A percentile compares a stretch with the other conserved stretches of the same genome.
phyloP scores from a whole-genome alignment of 1,140 invertebrate genomes.

The Atta cephalotes region DNA sequence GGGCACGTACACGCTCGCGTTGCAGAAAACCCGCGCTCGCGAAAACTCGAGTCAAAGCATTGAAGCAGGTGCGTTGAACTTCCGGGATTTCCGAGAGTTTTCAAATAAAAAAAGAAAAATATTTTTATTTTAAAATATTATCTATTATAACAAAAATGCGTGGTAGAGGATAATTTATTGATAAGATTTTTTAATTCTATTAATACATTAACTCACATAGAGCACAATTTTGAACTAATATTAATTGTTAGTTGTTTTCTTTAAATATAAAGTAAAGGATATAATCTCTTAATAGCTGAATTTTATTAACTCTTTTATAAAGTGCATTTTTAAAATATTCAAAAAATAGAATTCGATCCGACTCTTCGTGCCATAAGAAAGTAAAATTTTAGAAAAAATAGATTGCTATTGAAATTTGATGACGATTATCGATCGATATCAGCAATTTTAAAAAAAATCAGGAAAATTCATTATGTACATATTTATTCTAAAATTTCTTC shows the following conservation, averaged over 20 bases:
- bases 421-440: neutral
- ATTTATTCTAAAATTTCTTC: neutral
- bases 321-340: no score
- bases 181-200: neutral
- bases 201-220: neutral
- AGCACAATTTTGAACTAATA: neutral
- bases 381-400: no score
- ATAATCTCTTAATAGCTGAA: neutral
- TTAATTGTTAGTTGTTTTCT: neutral
- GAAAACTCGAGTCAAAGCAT: conserved; percentile 32
- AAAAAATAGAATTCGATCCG: no score
- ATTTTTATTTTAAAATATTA: conserved; percentile 11
- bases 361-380: no score
- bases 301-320: neutral
- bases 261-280: neutral
- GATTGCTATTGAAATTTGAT: neutral
- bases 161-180: neutral
- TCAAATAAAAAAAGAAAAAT: conserved; percentile 7
- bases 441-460: neutral
- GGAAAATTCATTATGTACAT: neutral
- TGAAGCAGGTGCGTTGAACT: conserved; percentile 21
- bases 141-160: neutral
- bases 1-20: conserved; percentile 47
- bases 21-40: conserved; percentile 38
- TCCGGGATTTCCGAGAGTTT: neutral